Conservation (phyloP, 1,140 invertebrate species). For the Macrosteles quadrilineatus region DNA sequence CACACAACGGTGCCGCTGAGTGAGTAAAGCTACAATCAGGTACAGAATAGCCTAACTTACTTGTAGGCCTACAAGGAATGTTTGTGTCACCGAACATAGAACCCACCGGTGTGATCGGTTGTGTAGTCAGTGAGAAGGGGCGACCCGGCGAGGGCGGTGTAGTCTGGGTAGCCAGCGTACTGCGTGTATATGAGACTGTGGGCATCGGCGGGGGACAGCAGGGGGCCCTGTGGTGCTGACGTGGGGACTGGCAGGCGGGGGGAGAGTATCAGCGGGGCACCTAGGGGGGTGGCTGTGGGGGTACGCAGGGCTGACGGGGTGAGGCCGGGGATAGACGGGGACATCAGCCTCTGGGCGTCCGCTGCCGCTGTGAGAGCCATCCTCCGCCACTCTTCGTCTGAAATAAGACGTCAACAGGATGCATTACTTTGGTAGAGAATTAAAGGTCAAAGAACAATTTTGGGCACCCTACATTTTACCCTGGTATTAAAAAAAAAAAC, state of each 20-base stretch:
- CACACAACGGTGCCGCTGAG: too few species aligned
- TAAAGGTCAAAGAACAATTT: too few species aligned
- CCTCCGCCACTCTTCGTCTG: constrained; percentile 74
- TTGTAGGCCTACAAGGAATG: constrained; percentile 16
- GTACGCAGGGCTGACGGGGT: constrained; percentile 67
- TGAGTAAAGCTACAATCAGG: constrained; percentile 3
- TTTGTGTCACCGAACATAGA: constrained; percentile 68
- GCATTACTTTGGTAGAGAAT: constrained; percentile 46
- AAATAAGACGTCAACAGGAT: constrained; percentile 62
- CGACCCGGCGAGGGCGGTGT: constrained; percentile 78
- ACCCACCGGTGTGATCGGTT: constrained; percentile 92
- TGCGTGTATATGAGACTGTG: constrained; percentile 75
- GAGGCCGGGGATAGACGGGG: constrained; percentile 59
- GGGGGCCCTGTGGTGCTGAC: constrained; percentile 69
- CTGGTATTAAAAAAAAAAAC: too few species aligned
- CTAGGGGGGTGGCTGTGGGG: constrained; percentile 64
- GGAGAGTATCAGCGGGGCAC: constrained; percentile 84
- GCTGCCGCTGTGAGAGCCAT: constrained; percentile 68
- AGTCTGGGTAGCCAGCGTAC: constrained; percentile 79
- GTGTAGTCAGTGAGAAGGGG: constrained; percentile 83
- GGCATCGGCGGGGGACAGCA: constrained; percentile 62
- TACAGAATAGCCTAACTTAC: constrained; percentile 19
- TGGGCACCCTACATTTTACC: too few species aligned
- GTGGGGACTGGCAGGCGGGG: constrained; percentile 82
- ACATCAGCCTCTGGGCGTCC: constrained; percentile 73